Evolutionary conservation across 2,113 vertebrate genomes (phyloP).

Genomic region (Cynocephalus volans): DNA sequence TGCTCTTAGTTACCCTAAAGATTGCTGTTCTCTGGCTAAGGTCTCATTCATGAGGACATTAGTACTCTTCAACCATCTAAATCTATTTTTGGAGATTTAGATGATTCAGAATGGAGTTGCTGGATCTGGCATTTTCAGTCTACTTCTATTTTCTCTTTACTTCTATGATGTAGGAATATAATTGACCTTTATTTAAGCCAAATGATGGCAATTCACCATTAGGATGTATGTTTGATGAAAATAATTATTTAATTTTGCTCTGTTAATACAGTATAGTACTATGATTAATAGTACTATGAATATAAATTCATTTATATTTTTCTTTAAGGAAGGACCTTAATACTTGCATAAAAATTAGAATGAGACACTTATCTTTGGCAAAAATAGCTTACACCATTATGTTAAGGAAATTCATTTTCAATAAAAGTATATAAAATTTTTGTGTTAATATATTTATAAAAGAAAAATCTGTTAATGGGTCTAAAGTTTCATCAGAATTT

Average conservation of each 20-base stretch:
- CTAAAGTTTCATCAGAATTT: not conserved
- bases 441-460: not conserved
- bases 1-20: no score
- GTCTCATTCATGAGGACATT: no score
- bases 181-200: not conserved
- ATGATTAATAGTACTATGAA: no score
- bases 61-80: not conserved
- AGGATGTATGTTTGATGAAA: not conserved
- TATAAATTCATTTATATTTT: not conserved
- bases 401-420: not conserved
- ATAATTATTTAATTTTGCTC: not conserved
- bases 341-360: not conserved
- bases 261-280: not conserved
- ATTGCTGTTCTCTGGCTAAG: no score
- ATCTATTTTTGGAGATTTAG: not conserved
- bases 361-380: not conserved
- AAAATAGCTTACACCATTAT: not conserved
- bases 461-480: not conserved
- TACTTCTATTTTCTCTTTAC: not conserved
- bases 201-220: not conserved
- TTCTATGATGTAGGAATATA: not conserved
- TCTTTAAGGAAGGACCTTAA: not conserved
- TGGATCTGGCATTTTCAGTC: not conserved
- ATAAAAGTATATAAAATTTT: not conserved
- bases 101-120: not conserved